These are phyloP conservation scores for Neodon shergylaensis DNA, from an alignment of 2,113 vertebrate genomes.

Conservation along the genomic window DNA sequence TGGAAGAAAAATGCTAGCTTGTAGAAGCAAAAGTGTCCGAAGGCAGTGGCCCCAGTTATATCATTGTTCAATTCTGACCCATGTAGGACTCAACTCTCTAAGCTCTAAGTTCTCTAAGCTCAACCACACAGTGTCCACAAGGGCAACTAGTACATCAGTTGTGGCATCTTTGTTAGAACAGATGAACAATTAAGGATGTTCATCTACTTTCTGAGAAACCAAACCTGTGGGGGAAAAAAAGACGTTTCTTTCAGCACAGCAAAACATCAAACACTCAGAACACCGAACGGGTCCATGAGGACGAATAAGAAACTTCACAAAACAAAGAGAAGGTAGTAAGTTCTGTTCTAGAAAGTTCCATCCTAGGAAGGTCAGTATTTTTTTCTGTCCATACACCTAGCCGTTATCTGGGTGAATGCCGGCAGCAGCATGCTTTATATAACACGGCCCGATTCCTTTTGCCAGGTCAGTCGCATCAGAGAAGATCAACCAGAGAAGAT, in stretches of 20 bases:
- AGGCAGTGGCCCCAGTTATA: not conserved
- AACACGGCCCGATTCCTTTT: not conserved
- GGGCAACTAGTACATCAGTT: not conserved
- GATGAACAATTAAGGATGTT: not conserved
- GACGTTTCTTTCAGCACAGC: not conserved
- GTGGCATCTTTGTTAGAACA: not conserved
- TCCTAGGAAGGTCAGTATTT: not conserved
- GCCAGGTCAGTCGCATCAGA: not conserved
- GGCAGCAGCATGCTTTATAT: not conserved
- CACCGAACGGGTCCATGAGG: not conserved
- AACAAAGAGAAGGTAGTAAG: not conserved
- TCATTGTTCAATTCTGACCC: not conserved
- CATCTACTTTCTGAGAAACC: not conserved
- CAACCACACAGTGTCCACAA: not conserved
- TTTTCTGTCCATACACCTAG: not conserved
- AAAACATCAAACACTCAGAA: not conserved
- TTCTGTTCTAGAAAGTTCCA: not conserved
- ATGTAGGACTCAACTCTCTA: not conserved
- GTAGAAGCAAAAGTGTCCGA: not conserved
- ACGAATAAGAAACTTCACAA: not conserved
- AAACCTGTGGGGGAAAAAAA: not conserved
- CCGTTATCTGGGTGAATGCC: not conserved
- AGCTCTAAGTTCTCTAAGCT: not conserved
- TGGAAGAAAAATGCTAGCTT: not conserved
- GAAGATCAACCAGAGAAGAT: too few species aligned